Evolutionary conservation across 2,113 vertebrate genomes (phyloP).

Genomic region (Thermophis baileyi): DNA sequence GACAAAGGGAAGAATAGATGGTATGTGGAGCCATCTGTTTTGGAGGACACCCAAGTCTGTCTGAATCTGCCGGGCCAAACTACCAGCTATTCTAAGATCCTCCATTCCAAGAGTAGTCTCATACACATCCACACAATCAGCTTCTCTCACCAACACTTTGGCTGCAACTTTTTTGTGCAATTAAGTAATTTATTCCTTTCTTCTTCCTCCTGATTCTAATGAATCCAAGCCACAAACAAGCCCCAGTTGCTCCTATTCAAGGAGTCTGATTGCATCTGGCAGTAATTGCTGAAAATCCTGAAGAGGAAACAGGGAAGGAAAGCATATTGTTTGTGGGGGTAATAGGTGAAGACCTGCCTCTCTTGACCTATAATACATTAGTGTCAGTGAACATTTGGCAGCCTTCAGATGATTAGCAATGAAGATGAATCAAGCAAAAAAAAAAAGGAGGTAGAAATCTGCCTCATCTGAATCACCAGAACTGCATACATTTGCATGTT

Average conservation of each 20-base stretch:
- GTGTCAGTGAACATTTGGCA: constrained; percentile 93
- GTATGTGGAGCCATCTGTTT: constrained; percentile 98
- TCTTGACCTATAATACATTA: constrained; percentile 96
- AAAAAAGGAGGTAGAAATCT: constrained; percentile 78
- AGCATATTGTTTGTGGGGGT: constrained; percentile 92
- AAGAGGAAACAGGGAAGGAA: constrained; percentile 89
- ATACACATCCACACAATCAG: constrained; percentile 86
- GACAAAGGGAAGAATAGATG: constrained; percentile 99
- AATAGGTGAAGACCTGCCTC: constrained; percentile 92
- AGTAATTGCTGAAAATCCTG: constrained; percentile 97
- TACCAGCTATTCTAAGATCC: constrained; percentile 99
- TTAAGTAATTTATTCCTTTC: constrained; percentile 99
- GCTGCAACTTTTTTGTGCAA: constrained; percentile 98
- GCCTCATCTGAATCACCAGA: constrained; percentile 85
- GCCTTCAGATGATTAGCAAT: constrained; percentile 86
- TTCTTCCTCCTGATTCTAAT: constrained; percentile 98
- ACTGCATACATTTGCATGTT: constrained; percentile 96
- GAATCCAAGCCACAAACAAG: constrained; percentile 99
- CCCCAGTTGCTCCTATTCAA: constrained; percentile 98
- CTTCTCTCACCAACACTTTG: constrained; percentile 84
- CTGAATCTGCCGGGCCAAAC: constrained; percentile 88
- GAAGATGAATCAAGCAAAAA: constrained; percentile 87
- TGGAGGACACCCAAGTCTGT: constrained; percentile 97
- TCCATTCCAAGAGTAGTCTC: constrained; percentile 95
- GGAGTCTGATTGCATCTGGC: constrained; percentile 98